Conservation (phyloP, 2,113 vertebrate genomes). For the Bubo blakistoni region DNA sequence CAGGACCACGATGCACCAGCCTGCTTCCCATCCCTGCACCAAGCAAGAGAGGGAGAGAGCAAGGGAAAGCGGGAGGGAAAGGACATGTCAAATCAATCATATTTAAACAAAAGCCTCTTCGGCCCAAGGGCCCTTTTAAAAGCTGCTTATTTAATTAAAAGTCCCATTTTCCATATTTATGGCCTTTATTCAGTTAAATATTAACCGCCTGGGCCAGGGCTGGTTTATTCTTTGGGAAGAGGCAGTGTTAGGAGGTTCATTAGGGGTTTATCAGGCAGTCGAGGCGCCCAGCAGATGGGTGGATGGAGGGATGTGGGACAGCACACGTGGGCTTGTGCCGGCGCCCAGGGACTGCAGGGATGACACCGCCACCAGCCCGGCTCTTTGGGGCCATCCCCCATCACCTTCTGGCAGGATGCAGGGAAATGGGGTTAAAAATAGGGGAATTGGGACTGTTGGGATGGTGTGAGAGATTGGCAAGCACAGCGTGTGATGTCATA, state of each 20-base stretch:
- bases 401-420: not conserved
- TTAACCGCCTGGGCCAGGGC: conserved; percentile 86
- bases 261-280: conserved; percentile 57
- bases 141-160: conserved; percentile 99
- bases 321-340: rapidly evolving
- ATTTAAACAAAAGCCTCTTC: conserved; percentile 96
- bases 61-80: conserved; percentile 58
- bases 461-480: rapidly evolving
- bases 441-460: not conserved
- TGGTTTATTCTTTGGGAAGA: conserved; percentile 74
- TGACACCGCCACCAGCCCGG: rapidly evolving
- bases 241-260: conserved; percentile 69
- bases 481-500: rapidly evolving
- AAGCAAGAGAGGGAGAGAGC: not conserved
- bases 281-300: not conserved
- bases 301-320: not conserved
- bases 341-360: rapidly evolving
- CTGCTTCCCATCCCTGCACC: not conserved
- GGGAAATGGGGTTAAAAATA: not conserved
- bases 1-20: not conserved
- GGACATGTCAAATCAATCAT: conserved; percentile 95
- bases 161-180: conserved; percentile 98
- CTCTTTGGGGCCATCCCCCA: too few relatives aligned
- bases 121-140: conserved; percentile 95
- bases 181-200: conserved; percentile 92